Conservation (phyloP, 2,113 vertebrate species). For the Brachionichthys hirsutus region DNA sequence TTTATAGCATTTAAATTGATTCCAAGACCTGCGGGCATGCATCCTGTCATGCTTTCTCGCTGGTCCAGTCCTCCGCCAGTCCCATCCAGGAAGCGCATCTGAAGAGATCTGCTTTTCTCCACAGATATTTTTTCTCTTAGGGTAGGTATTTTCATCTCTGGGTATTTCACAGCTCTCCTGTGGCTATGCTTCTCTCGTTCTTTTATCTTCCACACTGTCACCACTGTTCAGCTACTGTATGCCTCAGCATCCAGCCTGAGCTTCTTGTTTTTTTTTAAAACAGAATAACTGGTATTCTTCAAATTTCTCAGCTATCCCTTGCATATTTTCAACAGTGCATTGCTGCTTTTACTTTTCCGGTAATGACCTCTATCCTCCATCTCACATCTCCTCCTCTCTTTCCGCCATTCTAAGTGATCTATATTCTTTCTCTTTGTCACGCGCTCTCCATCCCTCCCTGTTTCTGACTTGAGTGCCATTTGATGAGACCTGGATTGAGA, state of each 20-base stretch:
- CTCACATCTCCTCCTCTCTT: constrained; percentile 31
- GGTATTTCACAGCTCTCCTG: constrained; percentile 28
- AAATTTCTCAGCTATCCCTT: constrained; percentile 4
- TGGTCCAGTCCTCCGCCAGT: constrained; percentile 34
- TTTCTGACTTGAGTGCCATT: constrained; percentile 52
- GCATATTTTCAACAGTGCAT: background rate
- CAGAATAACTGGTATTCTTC: constrained; percentile 1
- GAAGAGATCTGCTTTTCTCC: constrained; percentile 18
- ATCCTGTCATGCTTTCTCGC: constrained; percentile 45
- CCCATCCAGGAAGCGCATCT: constrained; percentile 36
- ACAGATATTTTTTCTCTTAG: constrained; percentile 10
- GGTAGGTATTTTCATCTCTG: constrained; percentile 31
- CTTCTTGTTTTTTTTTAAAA: background rate
- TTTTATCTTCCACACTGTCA: constrained; percentile 52
- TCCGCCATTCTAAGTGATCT: constrained; percentile 20
- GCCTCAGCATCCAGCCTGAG: constrained; percentile 7
- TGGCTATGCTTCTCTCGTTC: constrained; percentile 16
- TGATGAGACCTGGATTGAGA: constrained; percentile 69
- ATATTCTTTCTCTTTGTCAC: constrained; percentile 43
- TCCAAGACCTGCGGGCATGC: constrained; percentile 50
- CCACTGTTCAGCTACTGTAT: constrained; percentile 32
- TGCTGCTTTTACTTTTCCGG: constrained; percentile 9
- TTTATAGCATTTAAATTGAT: constrained; percentile 63
- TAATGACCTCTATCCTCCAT: constrained; percentile 44
- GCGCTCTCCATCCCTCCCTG: constrained; percentile 19